A percentile compares a stretch with the other conserved stretches of the same genome.
Evolutionary conservation across 2,888 invertebrate species (phyloP).

Genomic region (Lacanobia oleracea): DNA sequence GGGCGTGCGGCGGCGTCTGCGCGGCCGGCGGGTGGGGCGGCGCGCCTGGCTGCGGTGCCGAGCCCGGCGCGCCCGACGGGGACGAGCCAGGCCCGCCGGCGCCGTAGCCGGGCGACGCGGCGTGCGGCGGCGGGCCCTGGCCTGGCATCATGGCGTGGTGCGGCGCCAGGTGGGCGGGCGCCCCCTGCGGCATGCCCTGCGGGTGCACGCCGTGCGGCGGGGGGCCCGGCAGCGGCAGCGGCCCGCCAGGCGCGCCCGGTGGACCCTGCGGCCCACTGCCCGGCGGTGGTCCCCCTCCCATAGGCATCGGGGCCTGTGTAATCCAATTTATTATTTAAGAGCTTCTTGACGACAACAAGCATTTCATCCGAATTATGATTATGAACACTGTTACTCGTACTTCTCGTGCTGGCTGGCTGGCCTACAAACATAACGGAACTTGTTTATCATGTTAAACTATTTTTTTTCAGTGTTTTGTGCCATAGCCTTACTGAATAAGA

Average conservation of each 20-base stretch:
- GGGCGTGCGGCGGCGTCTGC: conserved; percentile 84
- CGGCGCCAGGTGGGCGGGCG: conserved; percentile 79
- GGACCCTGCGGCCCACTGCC: conserved; percentile 83
- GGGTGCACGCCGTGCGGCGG: conserved; percentile 86
- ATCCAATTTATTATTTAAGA: not conserved
- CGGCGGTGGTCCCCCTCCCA: conserved; percentile 85
- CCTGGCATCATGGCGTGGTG: conserved; percentile 84
- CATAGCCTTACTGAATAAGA: conserved; percentile 59
- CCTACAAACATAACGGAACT: not conserved
- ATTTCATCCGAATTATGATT: not conserved
- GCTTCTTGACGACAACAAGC: not conserved
- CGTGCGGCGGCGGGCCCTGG: conserved; percentile 76
- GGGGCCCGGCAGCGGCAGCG: conserved; percentile 75
- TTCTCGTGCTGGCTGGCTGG: not conserved
- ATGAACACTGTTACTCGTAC: not conserved
- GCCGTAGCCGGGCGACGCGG: conserved; percentile 71
- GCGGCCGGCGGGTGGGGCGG: conserved; percentile 79
- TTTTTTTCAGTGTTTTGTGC: not conserved
- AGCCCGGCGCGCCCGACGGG: conserved; percentile 60
- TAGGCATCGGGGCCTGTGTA: conserved; percentile 83
- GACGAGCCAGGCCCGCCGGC: conserved; percentile 67
- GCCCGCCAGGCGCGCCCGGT: conserved; percentile 69
- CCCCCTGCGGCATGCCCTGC: conserved; percentile 75
- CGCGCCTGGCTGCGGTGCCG: conserved; percentile 47
- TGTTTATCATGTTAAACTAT: not conserved